phyloP scores from a whole-genome alignment of 2,888 invertebrate species.

The Ectemnius lituratus region DNA sequence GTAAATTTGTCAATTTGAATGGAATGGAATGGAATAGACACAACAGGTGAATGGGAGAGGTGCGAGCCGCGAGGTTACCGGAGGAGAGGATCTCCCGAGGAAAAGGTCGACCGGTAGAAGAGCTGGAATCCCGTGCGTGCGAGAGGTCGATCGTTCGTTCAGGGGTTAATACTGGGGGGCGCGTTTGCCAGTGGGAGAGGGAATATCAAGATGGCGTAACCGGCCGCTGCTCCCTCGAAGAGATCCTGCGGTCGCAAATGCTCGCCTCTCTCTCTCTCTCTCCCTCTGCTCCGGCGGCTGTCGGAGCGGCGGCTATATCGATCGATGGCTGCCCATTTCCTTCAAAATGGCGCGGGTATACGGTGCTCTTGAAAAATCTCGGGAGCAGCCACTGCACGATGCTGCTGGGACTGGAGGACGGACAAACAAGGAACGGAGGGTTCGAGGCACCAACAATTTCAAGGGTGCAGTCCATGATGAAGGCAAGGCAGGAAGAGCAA shows the following conservation, averaged over 20 bases:
- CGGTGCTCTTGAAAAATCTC: neutral
- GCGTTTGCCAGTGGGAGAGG: constrained; percentile 49
- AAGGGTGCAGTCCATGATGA: too few relatives aligned
- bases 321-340: constrained; percentile 70
- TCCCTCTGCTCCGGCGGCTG: constrained; percentile 11
- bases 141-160: constrained; percentile 54
- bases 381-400: constrained; percentile 39
- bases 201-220: constrained; percentile 69
- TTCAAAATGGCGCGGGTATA: constrained; percentile 73
- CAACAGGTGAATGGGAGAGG: constrained; percentile 31
- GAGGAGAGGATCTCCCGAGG: constrained; percentile 16
- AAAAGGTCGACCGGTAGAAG: constrained; percentile 53
- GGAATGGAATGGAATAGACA: neutral
- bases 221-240: constrained; percentile 43
- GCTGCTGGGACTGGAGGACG: neutral
- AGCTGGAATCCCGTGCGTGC: constrained; percentile 44
- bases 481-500: too few relatives aligned
- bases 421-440: too few relatives aligned
- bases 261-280: neutral
- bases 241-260: constrained; percentile 45
- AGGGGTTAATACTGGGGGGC: constrained; percentile 48
- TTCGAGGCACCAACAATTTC: too few relatives aligned
- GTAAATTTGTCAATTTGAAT: too few relatives aligned
- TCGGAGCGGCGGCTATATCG: constrained; percentile 70
- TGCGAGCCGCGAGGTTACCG: constrained; percentile 13